These are phyloP conservation scores for Harpalus rubripes DNA, from an alignment of 2,888 invertebrate species.

Conservation along the genomic window DNA sequence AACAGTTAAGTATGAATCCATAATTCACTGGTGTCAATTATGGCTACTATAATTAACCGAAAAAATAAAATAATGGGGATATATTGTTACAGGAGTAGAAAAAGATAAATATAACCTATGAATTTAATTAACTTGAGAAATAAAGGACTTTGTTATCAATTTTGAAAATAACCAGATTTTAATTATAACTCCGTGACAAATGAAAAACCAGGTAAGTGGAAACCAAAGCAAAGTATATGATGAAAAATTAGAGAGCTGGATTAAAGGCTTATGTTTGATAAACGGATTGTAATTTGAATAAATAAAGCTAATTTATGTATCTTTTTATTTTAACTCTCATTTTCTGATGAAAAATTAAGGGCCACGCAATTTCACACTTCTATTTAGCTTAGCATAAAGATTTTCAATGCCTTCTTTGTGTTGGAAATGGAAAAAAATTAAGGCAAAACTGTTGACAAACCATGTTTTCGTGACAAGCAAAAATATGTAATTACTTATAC, in stretches of 20 bases:
- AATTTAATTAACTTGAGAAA: no score
- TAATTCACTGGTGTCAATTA: no score
- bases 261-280: conserved; percentile 8
- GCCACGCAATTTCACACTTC: conserved; percentile 23
- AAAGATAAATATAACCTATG: no score
- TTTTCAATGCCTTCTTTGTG: neutral
- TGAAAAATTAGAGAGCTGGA: conserved; percentile 2
- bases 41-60: no score
- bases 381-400: neutral
- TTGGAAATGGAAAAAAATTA: conserved; percentile 8
- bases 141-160: no score
- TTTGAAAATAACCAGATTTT: no score
- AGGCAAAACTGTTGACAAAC: conserved; percentile 13
- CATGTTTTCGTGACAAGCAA: conserved; percentile 33
- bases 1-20: no score
- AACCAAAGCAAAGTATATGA: neutral
- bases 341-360: conserved; percentile 5
- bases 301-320: conserved; percentile 8
- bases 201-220: no score
- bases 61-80: no score
- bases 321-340: neutral
- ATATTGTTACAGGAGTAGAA: no score
- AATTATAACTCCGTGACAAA: no score
- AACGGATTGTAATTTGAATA: conserved; percentile 19
- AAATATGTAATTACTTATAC: conserved; percentile 14